Evolutionary conservation across 2,797 vertebrate species (phyloP), one percentile per base, ranked within the genome.

Genomic region (Spinus olivaceus): DNA sequence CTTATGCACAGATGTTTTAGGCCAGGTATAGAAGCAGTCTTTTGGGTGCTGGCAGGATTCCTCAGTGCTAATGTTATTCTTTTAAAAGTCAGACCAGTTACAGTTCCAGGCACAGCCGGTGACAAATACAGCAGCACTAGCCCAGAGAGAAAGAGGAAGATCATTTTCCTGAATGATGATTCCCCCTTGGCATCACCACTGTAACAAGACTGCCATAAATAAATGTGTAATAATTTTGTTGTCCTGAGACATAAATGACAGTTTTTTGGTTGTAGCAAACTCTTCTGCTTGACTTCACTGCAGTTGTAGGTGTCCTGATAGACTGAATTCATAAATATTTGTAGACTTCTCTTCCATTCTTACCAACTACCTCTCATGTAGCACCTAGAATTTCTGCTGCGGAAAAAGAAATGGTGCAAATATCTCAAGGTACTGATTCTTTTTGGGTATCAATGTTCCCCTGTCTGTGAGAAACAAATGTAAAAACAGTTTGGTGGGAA

Each of bases 1-100:
- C 69, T 90, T 49, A 37, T 3, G 25, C 66, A 82, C 74, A 95
- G 81, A 94, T 93, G 86, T 90, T 96, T 91, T 64, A 69, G 44
- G 59, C 57, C 37, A 33, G n/a, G 51, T 46, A 35, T 28, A 81
- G 80, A 67, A 95, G 50, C 9, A 84, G 64, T 37, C 24, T 24
- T 77, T 60, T 64, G 27, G 86, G 30, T 64, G 49, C 92, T 46
- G 87, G 63, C 81, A 94, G 63, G 67, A 90, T 56, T 91, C 73
- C 80, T 90, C 54, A 8, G 7, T 37, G 33, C 46, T 89, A 60
- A 73, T n/a, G 35, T 89, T 81, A 60, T 28, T 78, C 42, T 81
- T 86, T 53, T 39, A 30, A 76, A 86, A 83, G 60, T 65, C 81
- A 44, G 8, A 71, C 28, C 30, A 63, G 51, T 86, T 69, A 60